Evolutionary conservation across 2,113 vertebrate genomes (phyloP).

Genomic region (Aphyosemion australe): DNA sequence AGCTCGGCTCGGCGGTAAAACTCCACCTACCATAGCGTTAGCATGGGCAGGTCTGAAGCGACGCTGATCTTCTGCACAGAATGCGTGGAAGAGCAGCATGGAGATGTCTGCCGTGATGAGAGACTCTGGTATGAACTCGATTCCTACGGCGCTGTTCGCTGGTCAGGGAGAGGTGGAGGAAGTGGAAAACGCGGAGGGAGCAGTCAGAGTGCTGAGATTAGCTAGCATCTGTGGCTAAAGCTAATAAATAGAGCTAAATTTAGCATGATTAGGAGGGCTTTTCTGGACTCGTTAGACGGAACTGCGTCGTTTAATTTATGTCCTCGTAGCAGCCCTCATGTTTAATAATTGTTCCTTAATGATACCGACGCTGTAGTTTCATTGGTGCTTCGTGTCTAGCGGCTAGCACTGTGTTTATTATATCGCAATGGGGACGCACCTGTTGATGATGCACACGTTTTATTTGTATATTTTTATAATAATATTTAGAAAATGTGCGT

Average conservation of each 20-base stretch:
- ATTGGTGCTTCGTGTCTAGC: neutral
- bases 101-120: conserved; percentile 68
- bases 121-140: conserved; percentile 65
- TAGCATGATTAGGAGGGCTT: conserved; percentile 27
- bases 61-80: conserved; percentile 45
- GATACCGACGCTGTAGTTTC: neutral
- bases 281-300: neutral
- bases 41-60: conserved; percentile 42
- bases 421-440: neutral
- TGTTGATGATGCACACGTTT: neutral
- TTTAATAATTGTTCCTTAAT: neutral
- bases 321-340: neutral
- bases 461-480: no score
- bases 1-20: neutral
- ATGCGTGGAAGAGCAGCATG: conserved; percentile 48
- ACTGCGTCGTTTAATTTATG: neutral
- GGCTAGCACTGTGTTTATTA: neutral
- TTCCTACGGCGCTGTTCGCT: neutral
- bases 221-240: conserved; percentile 33
- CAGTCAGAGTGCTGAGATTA: neutral
- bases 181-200: no score
- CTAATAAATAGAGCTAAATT: conserved; percentile 32
- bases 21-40: conserved; percentile 46
- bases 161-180: neutral
- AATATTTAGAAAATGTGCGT: neutral